Evolutionary conservation across 2,113 vertebrate genomes (phyloP).

Genomic region (Pterophyllum scalare): DNA sequence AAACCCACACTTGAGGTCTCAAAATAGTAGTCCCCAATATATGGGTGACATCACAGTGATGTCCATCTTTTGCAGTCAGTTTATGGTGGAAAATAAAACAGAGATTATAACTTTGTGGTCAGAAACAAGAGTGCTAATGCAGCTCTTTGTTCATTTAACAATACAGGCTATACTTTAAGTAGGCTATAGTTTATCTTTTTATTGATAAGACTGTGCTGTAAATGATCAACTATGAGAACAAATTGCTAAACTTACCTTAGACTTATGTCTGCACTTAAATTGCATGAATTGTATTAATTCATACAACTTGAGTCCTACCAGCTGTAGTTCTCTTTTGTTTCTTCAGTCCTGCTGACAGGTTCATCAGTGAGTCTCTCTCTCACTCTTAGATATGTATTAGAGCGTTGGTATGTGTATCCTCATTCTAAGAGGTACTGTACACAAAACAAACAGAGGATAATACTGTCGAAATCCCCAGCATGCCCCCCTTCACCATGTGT

Average conservation of each 20-base stretch:
- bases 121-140: neutral
- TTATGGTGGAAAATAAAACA: neutral
- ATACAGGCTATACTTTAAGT: neutral
- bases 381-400: too few relatives aligned
- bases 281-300: neutral
- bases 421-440: fast-evolving
- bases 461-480: neutral
- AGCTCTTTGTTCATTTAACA: neutral
- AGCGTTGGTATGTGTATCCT: neutral
- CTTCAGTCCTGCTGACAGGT: neutral
- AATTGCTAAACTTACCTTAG: neutral
- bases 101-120: neutral
- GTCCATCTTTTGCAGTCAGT: too few relatives aligned
- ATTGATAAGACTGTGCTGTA: neutral
- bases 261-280: neutral
- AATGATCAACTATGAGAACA: neutral
- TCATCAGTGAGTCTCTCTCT: neutral
- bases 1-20: neutral
- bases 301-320: neutral
- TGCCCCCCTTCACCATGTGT: neutral
- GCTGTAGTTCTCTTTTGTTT: neutral
- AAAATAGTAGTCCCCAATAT: neutral
- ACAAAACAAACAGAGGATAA: neutral
- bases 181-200: neutral
- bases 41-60: too few relatives aligned